phyloP scores from a whole-genome alignment of 2,888 invertebrate species.

The Ptilodon capucinus region DNA sequence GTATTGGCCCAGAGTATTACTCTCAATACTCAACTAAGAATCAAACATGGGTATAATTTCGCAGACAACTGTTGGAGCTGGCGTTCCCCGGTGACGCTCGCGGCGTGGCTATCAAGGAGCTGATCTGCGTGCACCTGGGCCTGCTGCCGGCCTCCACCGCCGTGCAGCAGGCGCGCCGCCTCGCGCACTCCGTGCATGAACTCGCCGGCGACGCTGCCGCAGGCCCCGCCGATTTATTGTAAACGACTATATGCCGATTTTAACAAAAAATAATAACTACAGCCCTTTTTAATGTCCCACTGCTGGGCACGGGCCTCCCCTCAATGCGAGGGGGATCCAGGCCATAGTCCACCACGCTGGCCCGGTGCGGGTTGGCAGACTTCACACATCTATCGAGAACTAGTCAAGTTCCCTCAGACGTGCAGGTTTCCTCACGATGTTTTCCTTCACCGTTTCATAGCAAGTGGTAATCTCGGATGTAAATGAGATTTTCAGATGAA shows the following conservation, averaged over 20 bases:
- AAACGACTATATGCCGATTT: slow-evolving; percentile 14
- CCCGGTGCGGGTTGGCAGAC: too few species aligned
- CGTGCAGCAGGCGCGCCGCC: slow-evolving; percentile 90
- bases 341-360: too few species aligned
- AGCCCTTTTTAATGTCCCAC: too few species aligned
- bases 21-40: background rate
- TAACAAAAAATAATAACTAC: too few species aligned
- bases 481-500: too few species aligned
- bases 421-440: too few species aligned
- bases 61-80: slow-evolving; percentile 66
- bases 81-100: slow-evolving; percentile 66
- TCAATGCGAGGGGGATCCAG: too few species aligned
- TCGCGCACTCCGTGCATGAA: slow-evolving; percentile 91
- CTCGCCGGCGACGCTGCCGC: slow-evolving; percentile 83
- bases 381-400: too few species aligned
- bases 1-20: background rate
- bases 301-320: too few species aligned
- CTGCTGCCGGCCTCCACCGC: slow-evolving; percentile 91
- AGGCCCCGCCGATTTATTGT: slow-evolving; percentile 60
- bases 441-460: too few species aligned
- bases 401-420: too few species aligned
- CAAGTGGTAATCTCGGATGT: too few species aligned
- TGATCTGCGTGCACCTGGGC: slow-evolving; percentile 93
- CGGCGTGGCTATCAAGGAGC: slow-evolving; percentile 80
- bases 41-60: slow-evolving; percentile 4